Percentiles rank a stretch among this genome's conserved stretches.
phyloP scores from a whole-genome alignment of 2,113 vertebrate species.

The Dipodomys stephensi region DNA sequence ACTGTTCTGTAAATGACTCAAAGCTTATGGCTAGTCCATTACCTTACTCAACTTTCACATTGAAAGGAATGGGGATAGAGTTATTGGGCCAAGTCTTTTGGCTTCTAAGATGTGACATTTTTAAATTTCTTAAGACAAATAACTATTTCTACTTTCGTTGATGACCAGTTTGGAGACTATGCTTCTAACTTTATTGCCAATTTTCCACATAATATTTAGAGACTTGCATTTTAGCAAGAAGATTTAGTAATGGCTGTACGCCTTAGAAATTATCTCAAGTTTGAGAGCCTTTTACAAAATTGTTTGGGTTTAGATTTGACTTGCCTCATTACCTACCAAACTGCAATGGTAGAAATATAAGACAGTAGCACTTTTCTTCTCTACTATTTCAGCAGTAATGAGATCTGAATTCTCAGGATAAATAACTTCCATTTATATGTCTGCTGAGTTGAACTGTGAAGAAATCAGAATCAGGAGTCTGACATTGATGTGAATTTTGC shows the following conservation, averaged over 20 bases:
- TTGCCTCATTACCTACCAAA: neutral
- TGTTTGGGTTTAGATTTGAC: conserved; percentile 3
- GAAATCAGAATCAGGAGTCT: conserved; percentile 44
- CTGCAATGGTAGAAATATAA: conserved; percentile 50
- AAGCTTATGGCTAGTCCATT: neutral
- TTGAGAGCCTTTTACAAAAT: conserved; percentile 1
- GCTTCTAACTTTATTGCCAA: neutral
- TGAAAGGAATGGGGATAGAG: neutral
- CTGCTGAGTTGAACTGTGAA: conserved; percentile 41
- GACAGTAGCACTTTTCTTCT: conserved; percentile 11
- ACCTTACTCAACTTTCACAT: neutral
- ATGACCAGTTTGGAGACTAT: neutral
- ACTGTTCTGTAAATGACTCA: neutral
- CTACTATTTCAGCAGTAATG: conserved; percentile 11
- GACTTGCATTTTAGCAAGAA: conserved; percentile 31
- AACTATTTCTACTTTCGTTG: neutral
- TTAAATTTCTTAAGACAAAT: neutral
- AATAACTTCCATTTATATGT: conserved; percentile 36
- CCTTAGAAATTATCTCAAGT: conserved; percentile 39
- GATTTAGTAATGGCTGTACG: conserved; percentile 15
- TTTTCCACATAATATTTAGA: conserved; percentile 6
- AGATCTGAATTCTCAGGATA: conserved; percentile 53
- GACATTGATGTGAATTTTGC: neutral
- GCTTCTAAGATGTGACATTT: neutral
- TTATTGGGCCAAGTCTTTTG: neutral